Evolutionary conservation across 2,888 invertebrate species (phyloP).

Genomic region (Drosophila differens): DNA sequence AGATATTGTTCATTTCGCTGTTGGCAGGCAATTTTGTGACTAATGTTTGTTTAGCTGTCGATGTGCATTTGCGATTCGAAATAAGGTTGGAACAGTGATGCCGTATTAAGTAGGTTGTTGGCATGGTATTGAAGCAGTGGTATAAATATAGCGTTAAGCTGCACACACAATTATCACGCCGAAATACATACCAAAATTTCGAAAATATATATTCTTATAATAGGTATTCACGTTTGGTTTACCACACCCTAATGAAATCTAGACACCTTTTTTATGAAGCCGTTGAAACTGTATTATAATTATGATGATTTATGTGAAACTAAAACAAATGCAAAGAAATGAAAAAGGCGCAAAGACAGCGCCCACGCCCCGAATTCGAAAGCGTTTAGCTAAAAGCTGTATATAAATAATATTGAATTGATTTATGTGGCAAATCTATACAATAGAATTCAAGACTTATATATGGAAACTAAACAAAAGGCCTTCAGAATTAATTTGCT

Average conservation of each 20-base stretch:
- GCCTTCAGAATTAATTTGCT: constrained; percentile 72
- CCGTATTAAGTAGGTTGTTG: constrained; percentile 19
- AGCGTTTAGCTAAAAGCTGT: constrained; percentile 72
- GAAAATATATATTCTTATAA: not conserved
- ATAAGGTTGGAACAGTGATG: constrained; percentile 4
- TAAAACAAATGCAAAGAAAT: constrained; percentile 35
- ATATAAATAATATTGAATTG: constrained; percentile 65
- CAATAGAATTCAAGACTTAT: constrained; percentile 50
- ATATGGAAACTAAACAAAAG: constrained; percentile 28
- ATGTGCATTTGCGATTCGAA: constrained; percentile 63
- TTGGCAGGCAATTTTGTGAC: constrained; percentile 81
- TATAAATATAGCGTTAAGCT: constrained; percentile 6
- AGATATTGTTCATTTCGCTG: constrained; percentile 75
- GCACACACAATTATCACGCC: constrained; percentile 11
- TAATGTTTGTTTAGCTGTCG: constrained; percentile 81
- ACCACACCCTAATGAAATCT: constrained; percentile 57
- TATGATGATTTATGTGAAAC: constrained; percentile 70
- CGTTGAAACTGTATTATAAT: constrained; percentile 60
- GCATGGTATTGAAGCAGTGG: constrained; percentile 1
- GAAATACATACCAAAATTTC: not conserved
- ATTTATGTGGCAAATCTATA: constrained; percentile 71
- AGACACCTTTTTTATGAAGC: constrained; percentile 53
- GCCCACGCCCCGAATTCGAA: constrained; percentile 60
- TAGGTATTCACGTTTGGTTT: constrained; percentile 26
- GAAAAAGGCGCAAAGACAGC: constrained; percentile 18